Conservation (phyloP, 2,113 vertebrate species). For the Uria lomvia region DNA sequence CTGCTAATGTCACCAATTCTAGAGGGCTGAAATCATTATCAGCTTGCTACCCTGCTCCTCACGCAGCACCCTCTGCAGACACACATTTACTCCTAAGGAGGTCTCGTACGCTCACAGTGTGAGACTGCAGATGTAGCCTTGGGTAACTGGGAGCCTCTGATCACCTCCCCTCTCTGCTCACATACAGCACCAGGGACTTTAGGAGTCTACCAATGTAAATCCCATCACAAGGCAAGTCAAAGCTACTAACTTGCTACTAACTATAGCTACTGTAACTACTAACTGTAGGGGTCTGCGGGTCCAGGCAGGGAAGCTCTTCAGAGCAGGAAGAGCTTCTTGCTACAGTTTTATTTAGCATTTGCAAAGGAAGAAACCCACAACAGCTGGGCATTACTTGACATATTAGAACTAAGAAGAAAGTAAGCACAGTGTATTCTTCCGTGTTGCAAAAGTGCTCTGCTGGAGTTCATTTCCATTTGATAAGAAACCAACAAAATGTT, state of each 20-base stretch:
- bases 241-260: not conserved
- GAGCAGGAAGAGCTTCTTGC: not conserved
- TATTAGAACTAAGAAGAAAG: not conserved
- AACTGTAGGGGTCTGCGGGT: too few species aligned
- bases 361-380: not conserved
- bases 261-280: too few species aligned
- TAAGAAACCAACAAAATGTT: not conserved
- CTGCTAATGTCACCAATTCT: not conserved
- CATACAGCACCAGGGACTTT: not conserved
- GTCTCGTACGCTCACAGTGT: rapidly evolving
- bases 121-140: not conserved
- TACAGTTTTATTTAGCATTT: not conserved
- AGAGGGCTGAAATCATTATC: not conserved
- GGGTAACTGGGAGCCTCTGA: not conserved
- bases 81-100: not conserved
- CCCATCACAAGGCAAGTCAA: not conserved
- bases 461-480: not conserved
- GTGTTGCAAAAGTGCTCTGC: not conserved
- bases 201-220: not conserved
- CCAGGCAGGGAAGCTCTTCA: not conserved
- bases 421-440: not conserved
- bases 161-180: not conserved
- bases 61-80: not conserved
- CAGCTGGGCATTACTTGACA: not conserved
- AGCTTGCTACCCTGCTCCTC: not conserved